Conservation (phyloP, 2,113 vertebrate species). For the Poecile atricapillus region DNA sequence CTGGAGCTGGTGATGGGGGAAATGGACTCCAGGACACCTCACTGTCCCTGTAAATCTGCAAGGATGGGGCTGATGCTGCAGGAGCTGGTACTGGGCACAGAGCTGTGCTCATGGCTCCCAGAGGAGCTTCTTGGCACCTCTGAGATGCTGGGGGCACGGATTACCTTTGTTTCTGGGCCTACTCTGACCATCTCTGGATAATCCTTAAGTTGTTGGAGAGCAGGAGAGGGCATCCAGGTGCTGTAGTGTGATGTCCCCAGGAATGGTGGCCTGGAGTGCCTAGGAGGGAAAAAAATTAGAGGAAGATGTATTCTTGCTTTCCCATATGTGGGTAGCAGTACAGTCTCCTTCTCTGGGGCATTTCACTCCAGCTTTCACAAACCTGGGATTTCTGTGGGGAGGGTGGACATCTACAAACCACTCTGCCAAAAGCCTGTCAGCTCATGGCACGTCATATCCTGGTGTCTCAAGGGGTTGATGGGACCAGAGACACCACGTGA, state of each 20-base stretch:
- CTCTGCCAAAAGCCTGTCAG: background rate
- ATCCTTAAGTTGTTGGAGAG: background rate
- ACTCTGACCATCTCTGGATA: background rate
- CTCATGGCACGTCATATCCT: accelerated
- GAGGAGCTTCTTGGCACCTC: background rate
- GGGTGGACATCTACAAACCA: background rate
- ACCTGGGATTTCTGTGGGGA: background rate
- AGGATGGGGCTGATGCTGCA: background rate
- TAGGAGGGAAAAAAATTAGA: background rate
- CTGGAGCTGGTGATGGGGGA: background rate
- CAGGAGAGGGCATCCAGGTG: background rate
- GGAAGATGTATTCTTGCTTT: background rate
- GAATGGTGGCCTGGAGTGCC: background rate
- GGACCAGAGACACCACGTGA: background rate
- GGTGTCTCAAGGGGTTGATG: background rate
- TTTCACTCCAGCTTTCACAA: background rate
- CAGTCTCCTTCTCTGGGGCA: background rate
- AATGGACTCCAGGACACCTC: background rate
- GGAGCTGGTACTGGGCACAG: background rate
- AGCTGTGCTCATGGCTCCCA: background rate
- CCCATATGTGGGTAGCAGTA: background rate
- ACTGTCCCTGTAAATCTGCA: background rate
- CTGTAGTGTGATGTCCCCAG: background rate
- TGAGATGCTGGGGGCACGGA: background rate
- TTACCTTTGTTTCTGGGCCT: background rate